phyloP scores from a whole-genome alignment of 2,888 invertebrate species.

The Pyrrhosoma nymphula region DNA sequence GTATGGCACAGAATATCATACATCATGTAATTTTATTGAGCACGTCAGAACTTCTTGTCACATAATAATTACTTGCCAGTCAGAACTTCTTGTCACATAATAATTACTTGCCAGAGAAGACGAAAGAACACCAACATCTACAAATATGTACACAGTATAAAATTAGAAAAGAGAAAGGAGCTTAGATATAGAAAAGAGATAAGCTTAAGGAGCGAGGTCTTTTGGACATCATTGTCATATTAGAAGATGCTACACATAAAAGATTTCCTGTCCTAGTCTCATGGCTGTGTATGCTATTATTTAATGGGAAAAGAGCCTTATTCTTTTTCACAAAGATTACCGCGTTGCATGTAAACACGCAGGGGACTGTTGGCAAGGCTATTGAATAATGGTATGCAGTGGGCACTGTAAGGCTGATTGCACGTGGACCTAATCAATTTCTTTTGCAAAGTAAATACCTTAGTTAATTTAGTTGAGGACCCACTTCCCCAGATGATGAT shows the following conservation, averaged over 20 bases:
- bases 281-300: too few species aligned
- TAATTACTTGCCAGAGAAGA: constrained; percentile 44
- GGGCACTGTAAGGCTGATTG: neutral
- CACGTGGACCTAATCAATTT: neutral
- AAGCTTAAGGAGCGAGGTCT: neutral
- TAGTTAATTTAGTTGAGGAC: neutral
- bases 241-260: neutral
- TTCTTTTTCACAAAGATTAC: neutral
- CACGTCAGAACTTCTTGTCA: too few species aligned
- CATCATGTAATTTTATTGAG: too few species aligned
- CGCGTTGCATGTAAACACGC: neutral
- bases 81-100: constrained; percentile 69
- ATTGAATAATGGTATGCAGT: neutral
- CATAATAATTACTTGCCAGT: too few species aligned
- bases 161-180: neutral
- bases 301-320: too few species aligned
- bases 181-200: neutral
- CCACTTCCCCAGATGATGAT: too few species aligned
- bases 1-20: too few species aligned
- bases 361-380: neutral
- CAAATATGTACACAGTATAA: neutral
- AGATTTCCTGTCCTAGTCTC: too few species aligned
- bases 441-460: neutral
- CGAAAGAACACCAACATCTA: neutral
- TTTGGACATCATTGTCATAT: neutral